phyloP scores from a whole-genome alignment of 2,797 vertebrate genomes.

The Falco columbarius region DNA sequence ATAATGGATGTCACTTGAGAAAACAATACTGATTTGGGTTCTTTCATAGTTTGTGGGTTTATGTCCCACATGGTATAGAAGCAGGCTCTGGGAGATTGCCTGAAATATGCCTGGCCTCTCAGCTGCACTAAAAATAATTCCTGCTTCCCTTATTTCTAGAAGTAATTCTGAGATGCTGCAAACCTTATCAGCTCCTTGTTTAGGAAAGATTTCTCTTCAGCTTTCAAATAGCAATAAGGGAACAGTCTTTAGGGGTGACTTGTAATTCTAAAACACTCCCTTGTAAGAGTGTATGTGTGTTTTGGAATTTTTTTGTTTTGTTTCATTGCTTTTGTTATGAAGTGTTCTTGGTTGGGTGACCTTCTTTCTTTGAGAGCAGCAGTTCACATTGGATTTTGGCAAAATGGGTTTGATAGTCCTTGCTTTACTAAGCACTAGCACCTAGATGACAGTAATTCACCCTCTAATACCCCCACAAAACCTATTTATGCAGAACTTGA shows the following conservation, averaged over 20 bases:
- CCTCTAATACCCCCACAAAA: conserved; percentile 54
- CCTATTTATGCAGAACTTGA: conserved; percentile 52
- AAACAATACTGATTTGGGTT: conserved; percentile 69
- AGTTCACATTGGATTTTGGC: conserved; percentile 28
- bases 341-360: conserved; percentile 29
- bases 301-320: not conserved
- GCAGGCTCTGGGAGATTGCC: conserved; percentile 57
- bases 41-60: conserved; percentile 69
- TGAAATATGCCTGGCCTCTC: conserved; percentile 66
- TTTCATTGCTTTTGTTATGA: not conserved
- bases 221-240: not conserved
- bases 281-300: not conserved
- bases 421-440: conserved; percentile 56
- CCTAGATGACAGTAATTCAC: conserved; percentile 54
- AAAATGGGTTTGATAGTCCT: conserved; percentile 40
- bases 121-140: conserved; percentile 71
- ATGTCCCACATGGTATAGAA: conserved; percentile 62
- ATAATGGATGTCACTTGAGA: conserved; percentile 71
- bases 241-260: not conserved
- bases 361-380: conserved; percentile 46
- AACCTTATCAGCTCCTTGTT: conserved; percentile 32
- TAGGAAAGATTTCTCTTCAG: conserved; percentile 3
- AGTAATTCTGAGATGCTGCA: conserved; percentile 38
- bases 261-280: not conserved
- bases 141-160: conserved; percentile 48